These are phyloP conservation scores for Cataglyphis altisquamis DNA, from an alignment of 2,888 invertebrate genomes.

Conservation along the genomic window DNA sequence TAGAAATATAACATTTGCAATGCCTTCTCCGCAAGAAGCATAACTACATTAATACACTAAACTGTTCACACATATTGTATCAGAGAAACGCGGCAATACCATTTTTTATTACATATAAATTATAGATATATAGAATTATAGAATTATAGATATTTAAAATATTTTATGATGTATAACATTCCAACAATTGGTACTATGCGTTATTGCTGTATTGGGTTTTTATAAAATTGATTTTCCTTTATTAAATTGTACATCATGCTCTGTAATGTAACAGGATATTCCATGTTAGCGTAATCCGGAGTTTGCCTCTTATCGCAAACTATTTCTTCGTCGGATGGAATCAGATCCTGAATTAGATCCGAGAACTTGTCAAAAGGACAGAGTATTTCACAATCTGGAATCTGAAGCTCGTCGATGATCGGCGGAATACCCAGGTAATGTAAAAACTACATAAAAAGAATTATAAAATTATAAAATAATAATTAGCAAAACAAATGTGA, in stretches of 20 bases:
- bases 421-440: conserved; percentile 71
- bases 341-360: conserved; percentile 65
- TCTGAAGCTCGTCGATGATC: conserved; percentile 57
- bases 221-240: not conserved
- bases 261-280: not conserved
- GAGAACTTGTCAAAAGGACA: conserved; percentile 76
- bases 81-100: not conserved
- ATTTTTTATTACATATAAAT: not conserved
- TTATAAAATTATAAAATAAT: not conserved
- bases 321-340: conserved; percentile 71
- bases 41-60: not conserved
- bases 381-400: conserved; percentile 71
- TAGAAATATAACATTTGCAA: not conserved
- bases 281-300: not conserved
- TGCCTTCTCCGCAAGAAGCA: not conserved
- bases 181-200: not conserved
- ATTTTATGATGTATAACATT: not conserved
- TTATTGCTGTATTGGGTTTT: not conserved
- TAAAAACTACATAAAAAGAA: conserved; percentile 58
- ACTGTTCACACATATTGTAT: not conserved
- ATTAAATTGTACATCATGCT: not conserved
- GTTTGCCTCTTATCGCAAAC: conserved; percentile 67
- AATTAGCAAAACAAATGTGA: not conserved
- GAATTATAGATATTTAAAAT: not conserved
- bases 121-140: no score